Conservation (phyloP, 2,113 vertebrate genomes). For the Cyprinus carpio region DNA sequence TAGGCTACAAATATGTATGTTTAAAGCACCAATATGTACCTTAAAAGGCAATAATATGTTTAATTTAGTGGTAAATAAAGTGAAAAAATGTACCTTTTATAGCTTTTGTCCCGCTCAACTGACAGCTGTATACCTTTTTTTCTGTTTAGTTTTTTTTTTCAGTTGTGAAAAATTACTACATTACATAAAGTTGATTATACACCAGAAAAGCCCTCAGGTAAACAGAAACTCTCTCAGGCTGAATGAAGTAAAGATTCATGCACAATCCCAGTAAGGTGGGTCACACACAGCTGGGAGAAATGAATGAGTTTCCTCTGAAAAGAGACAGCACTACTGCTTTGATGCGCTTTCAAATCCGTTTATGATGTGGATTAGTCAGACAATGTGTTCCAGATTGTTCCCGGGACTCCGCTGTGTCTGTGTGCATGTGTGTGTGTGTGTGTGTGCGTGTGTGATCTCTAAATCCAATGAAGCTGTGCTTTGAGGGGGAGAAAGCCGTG, state of each 20-base stretch:
- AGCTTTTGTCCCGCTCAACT: background rate
- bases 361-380: conserved; percentile 68
- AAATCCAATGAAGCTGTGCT: conserved; percentile 48
- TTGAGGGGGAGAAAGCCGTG: conserved; percentile 57
- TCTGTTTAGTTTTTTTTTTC: background rate
- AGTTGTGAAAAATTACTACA: background rate
- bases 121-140: background rate
- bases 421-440: conserved; percentile 13
- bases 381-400: conserved; percentile 67
- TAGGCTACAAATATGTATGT: too few species aligned
- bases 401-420: conserved; percentile 51
- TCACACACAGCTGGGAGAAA: conserved; percentile 32
- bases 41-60: background rate
- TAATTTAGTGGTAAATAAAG: background rate
- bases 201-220: conserved; percentile 8
- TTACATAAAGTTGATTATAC: background rate
- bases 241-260: background rate
- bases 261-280: background rate
- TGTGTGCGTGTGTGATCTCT: conserved; percentile 13
- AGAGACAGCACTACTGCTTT: conserved; percentile 54
- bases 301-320: conserved; percentile 37
- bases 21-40: background rate
- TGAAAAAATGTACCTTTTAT: background rate
- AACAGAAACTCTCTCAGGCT: background rate
- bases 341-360: conserved; percentile 59